Percentiles rank a stretch among this genome's conserved stretches.
phyloP scores from a whole-genome alignment of 2,888 invertebrate species.

The Anticlea derivata region DNA sequence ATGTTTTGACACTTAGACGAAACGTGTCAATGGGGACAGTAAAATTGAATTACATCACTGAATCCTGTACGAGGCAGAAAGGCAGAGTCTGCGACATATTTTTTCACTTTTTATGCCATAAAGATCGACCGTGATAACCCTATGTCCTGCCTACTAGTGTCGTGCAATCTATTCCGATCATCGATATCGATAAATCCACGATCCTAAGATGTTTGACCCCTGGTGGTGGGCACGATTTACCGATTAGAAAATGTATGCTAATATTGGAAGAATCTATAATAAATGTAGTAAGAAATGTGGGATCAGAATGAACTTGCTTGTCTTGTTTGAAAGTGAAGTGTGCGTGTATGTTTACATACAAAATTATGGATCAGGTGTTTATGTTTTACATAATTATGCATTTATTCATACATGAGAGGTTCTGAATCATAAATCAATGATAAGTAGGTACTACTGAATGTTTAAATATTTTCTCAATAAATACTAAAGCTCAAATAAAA shows the following conservation, averaged over 20 bases:
- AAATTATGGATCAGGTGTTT: slow-evolving; percentile 20
- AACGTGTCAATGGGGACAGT: slow-evolving; percentile 50
- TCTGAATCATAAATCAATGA: slow-evolving; percentile 15
- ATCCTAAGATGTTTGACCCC: slow-evolving; percentile 66
- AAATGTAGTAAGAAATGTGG: slow-evolving; percentile 54
- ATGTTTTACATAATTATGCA: slow-evolving; percentile 26
- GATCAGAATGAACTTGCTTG: slow-evolving; percentile 49
- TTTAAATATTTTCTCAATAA: slow-evolving; percentile 5
- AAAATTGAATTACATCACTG: slow-evolving; percentile 67
- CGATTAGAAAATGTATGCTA: slow-evolving; percentile 64
- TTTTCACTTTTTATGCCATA: slow-evolving; percentile 56
- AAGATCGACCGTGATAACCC: slow-evolving; percentile 75
- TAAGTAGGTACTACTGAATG: slow-evolving; percentile 20
- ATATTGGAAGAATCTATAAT: slow-evolving; percentile 61
- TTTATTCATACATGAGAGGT: slow-evolving; percentile 19
- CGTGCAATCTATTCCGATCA: slow-evolving; percentile 59
- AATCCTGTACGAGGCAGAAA: slow-evolving; percentile 55
- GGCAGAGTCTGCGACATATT: slow-evolving; percentile 61
- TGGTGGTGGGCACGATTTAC: slow-evolving; percentile 69
- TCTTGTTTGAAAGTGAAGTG: slow-evolving; percentile 36
- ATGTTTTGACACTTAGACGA: slow-evolving; percentile 29
- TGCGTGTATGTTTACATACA: slow-evolving; percentile 23
- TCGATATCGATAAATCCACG: slow-evolving; percentile 65
- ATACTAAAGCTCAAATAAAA: neutral
- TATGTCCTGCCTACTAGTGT: slow-evolving; percentile 56